phyloP scores from a whole-genome alignment of 2,888 invertebrate genomes.

The Pollenia griseotomentosa region DNA sequence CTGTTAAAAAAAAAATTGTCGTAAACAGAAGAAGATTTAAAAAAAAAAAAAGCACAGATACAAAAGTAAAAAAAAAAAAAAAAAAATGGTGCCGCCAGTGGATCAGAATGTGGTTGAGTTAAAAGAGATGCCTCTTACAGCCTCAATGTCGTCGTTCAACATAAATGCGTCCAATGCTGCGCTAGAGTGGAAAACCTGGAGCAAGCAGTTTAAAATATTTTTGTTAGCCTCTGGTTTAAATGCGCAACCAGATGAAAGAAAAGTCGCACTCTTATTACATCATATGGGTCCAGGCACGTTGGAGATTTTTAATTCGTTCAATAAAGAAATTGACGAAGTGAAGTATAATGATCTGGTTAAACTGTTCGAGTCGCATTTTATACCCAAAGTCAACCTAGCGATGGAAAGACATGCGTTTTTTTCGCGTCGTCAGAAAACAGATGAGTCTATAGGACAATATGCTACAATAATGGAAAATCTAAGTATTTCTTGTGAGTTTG shows the following conservation, averaged over 20 bases:
- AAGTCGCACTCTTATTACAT: slow-evolving; percentile 14
- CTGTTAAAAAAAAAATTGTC: no score
- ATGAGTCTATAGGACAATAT: slow-evolving; percentile 28
- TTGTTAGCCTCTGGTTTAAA: no score
- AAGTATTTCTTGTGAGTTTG: slow-evolving; percentile 6
- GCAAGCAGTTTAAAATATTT: neutral
- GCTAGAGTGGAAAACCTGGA: slow-evolving; percentile 37
- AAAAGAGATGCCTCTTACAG: no score
- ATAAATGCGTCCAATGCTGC: slow-evolving; percentile 9
- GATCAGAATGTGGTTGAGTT: no score
- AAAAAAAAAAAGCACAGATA: no score
- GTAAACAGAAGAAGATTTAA: no score
- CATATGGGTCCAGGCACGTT: neutral
- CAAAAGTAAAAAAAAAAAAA: no score
- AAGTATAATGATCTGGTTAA: no score
- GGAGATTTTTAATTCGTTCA: slow-evolving; percentile 33
- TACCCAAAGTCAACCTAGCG: slow-evolving; percentile 22
- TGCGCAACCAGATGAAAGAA: slow-evolving; percentile 19
- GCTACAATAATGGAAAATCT: slow-evolving; percentile 7
- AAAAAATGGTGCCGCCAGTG: no score
- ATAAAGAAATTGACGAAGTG: no score
- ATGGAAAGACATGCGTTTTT: slow-evolving; percentile 42
- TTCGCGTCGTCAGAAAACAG: neutral
- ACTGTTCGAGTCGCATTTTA: slow-evolving; percentile 25
- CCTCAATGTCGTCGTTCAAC: no score